Evolutionary conservation across 2,113 vertebrate species (phyloP), one percentile per base, ranked within the genome.

Genomic region (Xenopus laevis): DNA sequence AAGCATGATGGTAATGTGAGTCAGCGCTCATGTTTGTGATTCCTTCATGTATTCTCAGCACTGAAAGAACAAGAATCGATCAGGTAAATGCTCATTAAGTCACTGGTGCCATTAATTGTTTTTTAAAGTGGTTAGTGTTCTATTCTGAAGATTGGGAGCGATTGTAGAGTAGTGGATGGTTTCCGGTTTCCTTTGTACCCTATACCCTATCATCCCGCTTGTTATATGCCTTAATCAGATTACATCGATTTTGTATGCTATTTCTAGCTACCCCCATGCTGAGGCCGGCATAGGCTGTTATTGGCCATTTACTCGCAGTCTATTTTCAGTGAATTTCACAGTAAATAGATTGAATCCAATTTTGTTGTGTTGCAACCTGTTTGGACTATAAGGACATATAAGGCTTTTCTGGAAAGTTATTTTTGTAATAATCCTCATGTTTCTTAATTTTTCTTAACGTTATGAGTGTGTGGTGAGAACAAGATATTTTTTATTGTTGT

Each of bases 291-390:
- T 23, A 75, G 74, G 23, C 67, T 65, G 46, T 76, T 69, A 70
- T 64, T 55, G 69, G 74, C 63, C 59, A 70, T 70, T 70, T 59
- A 64, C 53, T 20, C 11, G 10, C 59, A 46, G 68, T 64, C 57
- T 70, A 70, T 77, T 77, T 77, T 57, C 20, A 27, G 73, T 62
- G 47, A 62, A 55, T 76, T 63, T 63, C 66, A 63, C 20, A 20
- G 57, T 77, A 76, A 76, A 69, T 76, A 55, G 27, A 44, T 63
- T 57, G 70, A 77, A 70, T 70, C 44, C 30, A 69, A 69, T 77
- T 69, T 70, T 40, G 33, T 47, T 63, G 59, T 77, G 67, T 53
- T 64, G 20, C 55, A 77, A 64, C 63, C 74, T 77, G 67, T 77
- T 63, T 70, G 68, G 30, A 64, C 30, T 45, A 44, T 44, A 70